phyloP scores from a whole-genome alignment of 2,113 vertebrate genomes.

The Coptodon rendalli region DNA sequence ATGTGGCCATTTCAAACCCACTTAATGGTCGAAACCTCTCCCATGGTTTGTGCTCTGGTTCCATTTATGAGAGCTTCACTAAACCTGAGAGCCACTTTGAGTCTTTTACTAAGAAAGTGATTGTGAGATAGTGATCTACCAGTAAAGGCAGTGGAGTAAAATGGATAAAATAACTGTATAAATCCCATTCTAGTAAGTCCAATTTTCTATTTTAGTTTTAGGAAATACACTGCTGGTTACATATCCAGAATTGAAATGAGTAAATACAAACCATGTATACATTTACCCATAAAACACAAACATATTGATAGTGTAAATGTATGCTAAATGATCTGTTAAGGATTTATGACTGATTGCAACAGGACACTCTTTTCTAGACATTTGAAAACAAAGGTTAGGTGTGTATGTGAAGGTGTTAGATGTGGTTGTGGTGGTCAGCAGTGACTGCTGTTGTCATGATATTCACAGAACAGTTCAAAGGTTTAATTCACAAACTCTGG shows the following conservation, averaged over 20 bases:
- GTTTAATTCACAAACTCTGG: background rate
- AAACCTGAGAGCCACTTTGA: background rate
- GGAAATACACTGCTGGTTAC: background rate
- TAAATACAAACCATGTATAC: background rate
- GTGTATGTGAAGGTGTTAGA: background rate
- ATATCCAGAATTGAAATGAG: background rate
- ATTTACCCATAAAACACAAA: background rate
- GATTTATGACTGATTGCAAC: accelerated
- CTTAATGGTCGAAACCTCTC: background rate
- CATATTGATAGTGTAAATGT: background rate
- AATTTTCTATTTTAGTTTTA: background rate
- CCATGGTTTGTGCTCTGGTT: background rate
- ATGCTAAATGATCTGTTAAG: background rate
- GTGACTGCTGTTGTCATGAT: background rate
- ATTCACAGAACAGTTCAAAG: background rate
- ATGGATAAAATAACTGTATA: background rate
- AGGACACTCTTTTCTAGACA: accelerated
- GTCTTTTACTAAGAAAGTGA: background rate
- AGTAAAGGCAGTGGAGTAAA: background rate
- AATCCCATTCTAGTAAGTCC: background rate
- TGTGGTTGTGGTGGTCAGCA: background rate
- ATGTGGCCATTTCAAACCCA: background rate
- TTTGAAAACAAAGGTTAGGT: background rate
- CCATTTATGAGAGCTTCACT: background rate
- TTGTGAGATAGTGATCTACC: background rate